Evolutionary conservation across 2,797 vertebrate genomes (phyloP).

Genomic region (Valencia hispanica): DNA sequence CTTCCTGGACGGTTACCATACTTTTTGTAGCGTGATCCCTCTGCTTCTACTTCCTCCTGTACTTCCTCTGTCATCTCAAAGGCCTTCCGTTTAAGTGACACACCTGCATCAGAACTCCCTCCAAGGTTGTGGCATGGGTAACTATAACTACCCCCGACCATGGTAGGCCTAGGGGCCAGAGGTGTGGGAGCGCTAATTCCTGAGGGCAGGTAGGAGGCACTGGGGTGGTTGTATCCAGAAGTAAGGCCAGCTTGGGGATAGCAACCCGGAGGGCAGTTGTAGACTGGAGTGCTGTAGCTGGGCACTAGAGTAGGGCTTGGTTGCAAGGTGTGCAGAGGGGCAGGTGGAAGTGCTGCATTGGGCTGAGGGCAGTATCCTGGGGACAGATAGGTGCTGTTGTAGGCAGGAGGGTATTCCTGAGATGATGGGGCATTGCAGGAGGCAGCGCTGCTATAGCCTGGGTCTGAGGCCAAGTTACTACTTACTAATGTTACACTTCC

Average conservation of each 20-base stretch:
- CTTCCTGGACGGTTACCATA: constrained; percentile 86
- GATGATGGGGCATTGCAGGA: constrained; percentile 72
- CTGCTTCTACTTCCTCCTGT: constrained; percentile 73
- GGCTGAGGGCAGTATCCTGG: constrained; percentile 88
- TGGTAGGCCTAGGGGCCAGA: constrained; percentile 79
- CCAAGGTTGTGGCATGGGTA: constrained; percentile 79
- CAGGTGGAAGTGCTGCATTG: constrained; percentile 81
- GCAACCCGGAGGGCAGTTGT: constrained; percentile 86
- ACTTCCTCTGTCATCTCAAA: constrained; percentile 79
- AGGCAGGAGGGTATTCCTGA: constrained; percentile 89
- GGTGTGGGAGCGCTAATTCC: constrained; percentile 88
- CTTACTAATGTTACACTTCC: constrained; percentile 84
- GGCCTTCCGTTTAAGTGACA: constrained; percentile 80
- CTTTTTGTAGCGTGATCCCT: constrained; percentile 86
- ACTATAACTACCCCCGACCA: constrained; percentile 78
- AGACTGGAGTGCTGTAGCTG: constrained; percentile 84
- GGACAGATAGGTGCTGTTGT: constrained; percentile 88
- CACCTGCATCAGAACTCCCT: constrained; percentile 68
- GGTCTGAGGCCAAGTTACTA: constrained; percentile 69
- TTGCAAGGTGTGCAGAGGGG: constrained; percentile 81
- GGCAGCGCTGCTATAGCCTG: constrained; percentile 63
- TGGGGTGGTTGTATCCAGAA: constrained; percentile 83
- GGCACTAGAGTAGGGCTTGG: constrained; percentile 81
- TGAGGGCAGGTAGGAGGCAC: constrained; percentile 86
- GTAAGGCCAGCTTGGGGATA: constrained; percentile 82